A percentile compares a stretch with the other conserved stretches of the same genome.
phyloP scores from a whole-genome alignment of 2,113 vertebrate species.

The Rhodinocichla rosea region DNA sequence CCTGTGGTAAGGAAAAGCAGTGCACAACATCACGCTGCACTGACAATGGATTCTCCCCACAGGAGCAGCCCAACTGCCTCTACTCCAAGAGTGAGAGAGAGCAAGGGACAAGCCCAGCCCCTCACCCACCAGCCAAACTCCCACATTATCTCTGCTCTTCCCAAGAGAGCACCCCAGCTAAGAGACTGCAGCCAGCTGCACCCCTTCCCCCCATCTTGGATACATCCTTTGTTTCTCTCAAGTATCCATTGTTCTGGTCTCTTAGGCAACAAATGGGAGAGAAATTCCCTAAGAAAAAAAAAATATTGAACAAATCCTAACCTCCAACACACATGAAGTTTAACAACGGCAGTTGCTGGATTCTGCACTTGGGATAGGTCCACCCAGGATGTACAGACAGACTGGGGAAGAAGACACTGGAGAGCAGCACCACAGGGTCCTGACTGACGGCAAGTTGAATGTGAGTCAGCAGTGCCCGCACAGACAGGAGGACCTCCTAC shows the following conservation, averaged over 20 bases:
- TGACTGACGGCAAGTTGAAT: not conserved
- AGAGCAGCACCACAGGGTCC: not conserved
- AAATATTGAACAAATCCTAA: not conserved
- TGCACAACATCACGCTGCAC: rapidly evolving
- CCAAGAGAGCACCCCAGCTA: not conserved
- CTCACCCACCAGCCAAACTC: not conserved
- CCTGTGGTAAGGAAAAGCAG: not conserved
- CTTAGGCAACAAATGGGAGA: not conserved
- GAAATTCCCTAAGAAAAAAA: not conserved
- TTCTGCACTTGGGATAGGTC: not conserved
- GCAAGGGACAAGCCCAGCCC: not conserved
- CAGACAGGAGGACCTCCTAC: not conserved
- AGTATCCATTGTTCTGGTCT: rapidly evolving
- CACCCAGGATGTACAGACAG: not conserved
- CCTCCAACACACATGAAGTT: not conserved
- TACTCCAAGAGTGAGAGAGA: rapidly evolving
- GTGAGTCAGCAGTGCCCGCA: rapidly evolving
- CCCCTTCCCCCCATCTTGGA: not conserved
- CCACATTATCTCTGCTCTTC: not conserved
- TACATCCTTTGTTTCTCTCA: not conserved
- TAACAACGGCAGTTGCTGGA: not conserved
- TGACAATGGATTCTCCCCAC: rapidly evolving
- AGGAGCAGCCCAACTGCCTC: not conserved
- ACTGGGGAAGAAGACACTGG: not conserved
- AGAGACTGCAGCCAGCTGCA: not conserved